A percentile compares a stretch with the other conserved stretches of the same genome.
Evolutionary conservation across 2,888 invertebrate genomes (phyloP).

Genomic region (Trachelus troglodyta): DNA sequence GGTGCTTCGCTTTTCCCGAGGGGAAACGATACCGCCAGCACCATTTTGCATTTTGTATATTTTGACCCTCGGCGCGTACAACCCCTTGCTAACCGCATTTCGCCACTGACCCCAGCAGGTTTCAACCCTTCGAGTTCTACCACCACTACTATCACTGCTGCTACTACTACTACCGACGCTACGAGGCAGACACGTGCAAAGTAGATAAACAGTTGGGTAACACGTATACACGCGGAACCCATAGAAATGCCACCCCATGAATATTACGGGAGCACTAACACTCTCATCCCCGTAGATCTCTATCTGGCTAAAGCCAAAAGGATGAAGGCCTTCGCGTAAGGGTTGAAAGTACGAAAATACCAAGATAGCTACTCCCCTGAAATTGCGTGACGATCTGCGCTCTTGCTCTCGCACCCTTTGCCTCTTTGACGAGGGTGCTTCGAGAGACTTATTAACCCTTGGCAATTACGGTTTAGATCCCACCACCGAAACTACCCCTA

Average conservation of each 20-base stretch:
- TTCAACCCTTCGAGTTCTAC: background rate
- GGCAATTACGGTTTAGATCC: background rate
- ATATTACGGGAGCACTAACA: background rate
- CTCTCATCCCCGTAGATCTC: background rate
- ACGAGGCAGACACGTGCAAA: background rate
- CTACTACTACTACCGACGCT: too few relatives aligned
- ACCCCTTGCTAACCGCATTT: slow-evolving; percentile 22
- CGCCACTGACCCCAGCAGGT: slow-evolving; percentile 5
- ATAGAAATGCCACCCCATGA: background rate
- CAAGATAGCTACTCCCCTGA: background rate
- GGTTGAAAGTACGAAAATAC: background rate
- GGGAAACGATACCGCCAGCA: slow-evolving; percentile 17
- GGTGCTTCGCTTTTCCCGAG: background rate
- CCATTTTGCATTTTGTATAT: slow-evolving; percentile 44
- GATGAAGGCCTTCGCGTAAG: background rate
- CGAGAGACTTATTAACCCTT: slow-evolving; percentile 3
- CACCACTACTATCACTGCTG: background rate
- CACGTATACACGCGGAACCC: slow-evolving; percentile 11
- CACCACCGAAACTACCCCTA: background rate
- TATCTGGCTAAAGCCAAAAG: background rate
- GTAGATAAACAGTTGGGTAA: background rate
- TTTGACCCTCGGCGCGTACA: slow-evolving; percentile 30
- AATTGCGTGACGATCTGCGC: background rate
- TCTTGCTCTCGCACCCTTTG: background rate
- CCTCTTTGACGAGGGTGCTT: background rate